Evolutionary conservation across 2,113 vertebrate genomes (phyloP).

Genomic region (Bubo scandiacus): DNA sequence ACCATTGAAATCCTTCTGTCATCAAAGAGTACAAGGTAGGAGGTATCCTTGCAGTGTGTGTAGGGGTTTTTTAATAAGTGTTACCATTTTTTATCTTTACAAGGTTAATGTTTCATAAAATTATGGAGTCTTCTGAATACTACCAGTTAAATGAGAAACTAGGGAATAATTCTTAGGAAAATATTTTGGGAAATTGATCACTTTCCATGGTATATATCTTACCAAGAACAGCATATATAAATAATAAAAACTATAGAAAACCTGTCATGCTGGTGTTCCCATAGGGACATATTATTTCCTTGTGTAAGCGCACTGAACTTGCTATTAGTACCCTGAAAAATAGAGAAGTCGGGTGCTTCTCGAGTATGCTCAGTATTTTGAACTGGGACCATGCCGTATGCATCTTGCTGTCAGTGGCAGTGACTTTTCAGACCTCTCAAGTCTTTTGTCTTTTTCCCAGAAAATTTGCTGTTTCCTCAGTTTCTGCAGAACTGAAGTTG

Average conservation of each 20-base stretch:
- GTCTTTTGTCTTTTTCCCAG: neutral
- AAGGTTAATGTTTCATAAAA: neutral
- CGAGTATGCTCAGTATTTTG: neutral
- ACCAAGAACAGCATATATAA: neutral
- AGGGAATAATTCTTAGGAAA: neutral
- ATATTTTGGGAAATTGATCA: neutral
- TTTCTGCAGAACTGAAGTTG: neutral
- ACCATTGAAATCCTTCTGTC: neutral
- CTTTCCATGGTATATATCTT: neutral
- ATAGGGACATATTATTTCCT: neutral
- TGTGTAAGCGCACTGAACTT: neutral
- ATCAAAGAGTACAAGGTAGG: neutral
- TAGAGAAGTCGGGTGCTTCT: neutral
- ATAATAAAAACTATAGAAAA: neutral
- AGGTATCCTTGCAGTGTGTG: neutral
- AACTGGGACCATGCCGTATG: rapidly evolving
- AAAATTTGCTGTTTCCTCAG: neutral
- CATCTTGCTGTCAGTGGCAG: neutral
- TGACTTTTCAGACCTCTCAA: neutral
- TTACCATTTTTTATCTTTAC: neutral
- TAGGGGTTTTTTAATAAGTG: neutral
- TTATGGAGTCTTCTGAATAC: neutral
- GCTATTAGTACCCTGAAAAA: neutral
- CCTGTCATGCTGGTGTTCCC: neutral
- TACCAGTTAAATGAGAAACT: neutral